These are phyloP conservation scores for Hemibagrus wyckioides DNA, from an alignment of 2,113 vertebrate genomes.

Conservation along the genomic window DNA sequence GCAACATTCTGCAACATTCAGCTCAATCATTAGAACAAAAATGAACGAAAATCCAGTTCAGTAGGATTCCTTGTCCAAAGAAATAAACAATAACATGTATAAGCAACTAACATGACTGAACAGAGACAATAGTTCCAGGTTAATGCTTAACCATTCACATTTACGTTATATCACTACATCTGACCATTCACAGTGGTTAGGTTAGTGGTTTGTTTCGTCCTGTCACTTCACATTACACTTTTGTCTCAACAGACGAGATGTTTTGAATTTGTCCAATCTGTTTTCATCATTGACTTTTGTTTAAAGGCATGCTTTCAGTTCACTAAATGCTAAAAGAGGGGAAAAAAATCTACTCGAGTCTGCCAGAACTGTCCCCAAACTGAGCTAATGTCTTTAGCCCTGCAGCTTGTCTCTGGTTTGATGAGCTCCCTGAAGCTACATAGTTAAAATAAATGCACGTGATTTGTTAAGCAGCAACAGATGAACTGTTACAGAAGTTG, in stretches of 20 bases:
- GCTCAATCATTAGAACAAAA: neutral
- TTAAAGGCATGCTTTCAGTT: neutral
- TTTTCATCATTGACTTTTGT: neutral
- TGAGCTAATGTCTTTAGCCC: neutral
- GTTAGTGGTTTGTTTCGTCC: too few relatives aligned
- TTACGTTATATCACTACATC: neutral
- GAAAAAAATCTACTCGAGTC: neutral
- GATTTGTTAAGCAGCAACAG: neutral
- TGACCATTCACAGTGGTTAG: neutral
- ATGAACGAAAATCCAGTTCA: neutral
- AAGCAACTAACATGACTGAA: neutral
- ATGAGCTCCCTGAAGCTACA: neutral
- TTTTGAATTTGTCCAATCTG: neutral
- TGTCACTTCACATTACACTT: neutral
- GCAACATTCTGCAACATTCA: neutral
- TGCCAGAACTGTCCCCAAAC: neutral
- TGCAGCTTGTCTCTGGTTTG: neutral
- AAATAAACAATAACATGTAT: too few relatives aligned
- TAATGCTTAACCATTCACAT: neutral
- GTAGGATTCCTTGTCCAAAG: neutral
- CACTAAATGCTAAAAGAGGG: neutral
- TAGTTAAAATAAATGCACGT: neutral
- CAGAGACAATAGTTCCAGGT: neutral
- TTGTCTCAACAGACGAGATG: neutral
- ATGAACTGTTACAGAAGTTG: neutral